Evolutionary conservation across 2,888 invertebrate species (phyloP), one percentile per base, ranked within the genome.

Genomic region (Dynastes hyllus): DNA sequence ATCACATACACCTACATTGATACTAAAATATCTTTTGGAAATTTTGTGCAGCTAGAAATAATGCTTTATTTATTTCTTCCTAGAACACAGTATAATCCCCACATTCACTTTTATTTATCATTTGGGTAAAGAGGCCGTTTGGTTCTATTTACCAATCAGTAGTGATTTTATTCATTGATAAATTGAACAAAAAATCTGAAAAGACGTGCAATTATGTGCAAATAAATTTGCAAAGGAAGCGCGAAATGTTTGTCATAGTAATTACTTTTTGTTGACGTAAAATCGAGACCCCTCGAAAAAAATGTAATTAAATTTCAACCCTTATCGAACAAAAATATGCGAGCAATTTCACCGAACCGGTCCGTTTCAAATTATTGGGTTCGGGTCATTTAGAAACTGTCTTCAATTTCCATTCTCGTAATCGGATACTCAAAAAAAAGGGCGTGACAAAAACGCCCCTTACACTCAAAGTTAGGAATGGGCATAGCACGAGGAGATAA

Each of bases 301-400:
- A 73, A n/a, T 22, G 73, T 73, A 73, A 73, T 73, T 73, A 73
- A 61, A 40, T 22, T 40, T 58, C 40, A 58, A 73, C 73, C 73
- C 73, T 73, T 73, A 73, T 73, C 73, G 22, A 73, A 70, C 32
- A 32, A 53, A 70, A 73, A 73, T 58, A 58, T 61, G 73, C 58
- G 73, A 58, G 58, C 11, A 58, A 58, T 73, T 40, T 73, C 16
- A 29, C 16, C 32, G 32, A 32, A 13, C 32, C 37, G 22, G 40
- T 51, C 37, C 55, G 37, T 73, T 73, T 58, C 40, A 58, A 58
- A 73, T 73, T 55, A 73, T 73, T 40, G 58, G 22, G 32, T 37
- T n/a, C 37, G 58, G 58, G 58, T 58, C 37, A 73, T 73, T 73
- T 37, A 8, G 73, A 22, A 73, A 55, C 40, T 58, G 40, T 58